Base-by-base conservation (phyloP, 1,140 invertebrate genomes). In the Nymphalis io region DNA sequence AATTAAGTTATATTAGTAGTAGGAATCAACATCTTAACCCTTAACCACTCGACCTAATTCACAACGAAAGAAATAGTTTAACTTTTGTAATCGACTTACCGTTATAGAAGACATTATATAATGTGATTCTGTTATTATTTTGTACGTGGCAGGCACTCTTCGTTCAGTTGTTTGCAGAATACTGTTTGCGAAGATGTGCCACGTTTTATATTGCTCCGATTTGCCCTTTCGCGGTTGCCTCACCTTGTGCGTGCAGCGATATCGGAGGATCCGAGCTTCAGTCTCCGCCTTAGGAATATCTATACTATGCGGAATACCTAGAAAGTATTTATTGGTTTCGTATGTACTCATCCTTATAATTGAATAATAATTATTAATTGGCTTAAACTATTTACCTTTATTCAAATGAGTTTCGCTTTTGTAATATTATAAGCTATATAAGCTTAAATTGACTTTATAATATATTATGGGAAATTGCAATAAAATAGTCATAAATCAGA, bases 141-240 rank as follows among this genome's bases (percentile, higher is more conserved):
- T 71, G 68, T 73, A 78, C 66, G 69, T 74, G 60, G 73, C 78
- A 74, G 76, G 72, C 75, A 78, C 76, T 81, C 74, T 74, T 78
- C 72, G 78, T 83, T 83, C 74, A 76, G 71, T 75, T 75, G 79
- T 81, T 77, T 71, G 75, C 81, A 68, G 85, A 89, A 87, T 89
- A 89, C 75, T 80, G 73, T 82, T 74, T 39, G 72, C 69, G 81
- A 82, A 76, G 89, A 89, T 88, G 87, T 88, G 79, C 83, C 81
- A 80, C 83, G 83, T 87, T 89, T 89, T 91, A 91, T 91, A 91
- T 88, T 85, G 81, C 74, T 81, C 85, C 76, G 83, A 63, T 82
- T 83, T 86, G 87, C 86, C 89, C 87, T 91, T 91, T 89, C 87
- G 85, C 83, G 78, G 80, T 88, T 88, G 84, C 85, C 68, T 91